Evolutionary conservation across 2,113 vertebrate species (phyloP).

Genomic region (Platycercus adscitus): DNA sequence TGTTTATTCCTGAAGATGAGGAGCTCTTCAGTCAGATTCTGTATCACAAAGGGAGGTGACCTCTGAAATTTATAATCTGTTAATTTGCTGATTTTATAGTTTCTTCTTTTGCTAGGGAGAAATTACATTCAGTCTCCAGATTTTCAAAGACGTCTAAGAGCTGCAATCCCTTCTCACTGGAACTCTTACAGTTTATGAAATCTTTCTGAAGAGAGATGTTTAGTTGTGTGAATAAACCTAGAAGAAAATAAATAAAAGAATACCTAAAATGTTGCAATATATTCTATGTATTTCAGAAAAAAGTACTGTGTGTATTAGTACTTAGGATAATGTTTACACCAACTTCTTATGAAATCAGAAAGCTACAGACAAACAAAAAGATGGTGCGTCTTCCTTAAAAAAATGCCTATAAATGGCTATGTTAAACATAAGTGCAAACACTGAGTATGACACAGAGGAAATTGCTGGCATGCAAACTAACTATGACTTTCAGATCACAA

Average conservation of each 20-base stretch:
- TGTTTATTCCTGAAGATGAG: background rate
- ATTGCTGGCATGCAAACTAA: background rate
- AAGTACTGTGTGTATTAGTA: background rate
- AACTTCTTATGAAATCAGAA: background rate
- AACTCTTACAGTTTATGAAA: background rate
- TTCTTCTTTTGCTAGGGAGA: background rate
- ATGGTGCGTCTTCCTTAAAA: background rate
- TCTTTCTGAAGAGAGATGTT: background rate
- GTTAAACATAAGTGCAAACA: background rate
- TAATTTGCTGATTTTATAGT: background rate
- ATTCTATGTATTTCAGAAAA: background rate
- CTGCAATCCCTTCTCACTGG: background rate
- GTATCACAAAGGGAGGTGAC: background rate
- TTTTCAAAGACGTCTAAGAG: background rate
- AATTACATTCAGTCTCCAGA: background rate
- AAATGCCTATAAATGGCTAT: background rate
- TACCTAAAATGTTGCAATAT: rapidly evolving
- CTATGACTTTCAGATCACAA: background rate
- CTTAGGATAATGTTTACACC: background rate
- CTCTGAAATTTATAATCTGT: background rate
- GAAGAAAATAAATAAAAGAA: background rate
- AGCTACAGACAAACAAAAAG: background rate
- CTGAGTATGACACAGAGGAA: background rate
- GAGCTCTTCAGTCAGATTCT: background rate
- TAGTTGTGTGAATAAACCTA: background rate